phyloP scores from a whole-genome alignment of 53 echinoderm and acorn worm genomes.

The Mesocentrotus franciscanus region DNA sequence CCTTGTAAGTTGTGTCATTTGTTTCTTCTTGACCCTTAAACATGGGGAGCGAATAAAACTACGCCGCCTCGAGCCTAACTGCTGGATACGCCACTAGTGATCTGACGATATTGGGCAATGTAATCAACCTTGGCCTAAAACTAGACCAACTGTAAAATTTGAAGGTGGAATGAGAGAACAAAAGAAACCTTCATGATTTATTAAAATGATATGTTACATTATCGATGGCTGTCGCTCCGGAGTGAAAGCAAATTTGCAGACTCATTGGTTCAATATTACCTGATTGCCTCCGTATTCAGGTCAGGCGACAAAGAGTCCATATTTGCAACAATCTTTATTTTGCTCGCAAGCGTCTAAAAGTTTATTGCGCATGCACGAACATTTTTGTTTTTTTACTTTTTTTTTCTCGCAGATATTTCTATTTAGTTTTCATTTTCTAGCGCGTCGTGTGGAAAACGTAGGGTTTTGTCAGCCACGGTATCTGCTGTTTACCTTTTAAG shows the following conservation, averaged over 20 bases:
- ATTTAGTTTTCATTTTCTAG: neutral
- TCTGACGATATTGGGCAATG: neutral
- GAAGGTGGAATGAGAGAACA: neutral
- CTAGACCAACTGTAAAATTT: neutral
- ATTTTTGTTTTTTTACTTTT: neutral
- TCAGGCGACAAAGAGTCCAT: neutral
- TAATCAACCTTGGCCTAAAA: constrained; percentile 9
- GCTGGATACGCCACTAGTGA: neutral
- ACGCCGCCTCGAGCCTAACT: too few relatives aligned
- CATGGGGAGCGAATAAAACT: too few relatives aligned
- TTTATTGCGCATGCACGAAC: constrained; percentile 3
- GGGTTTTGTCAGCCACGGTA: neutral
- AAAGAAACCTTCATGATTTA: neutral
- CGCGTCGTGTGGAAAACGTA: neutral
- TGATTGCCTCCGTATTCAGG: neutral
- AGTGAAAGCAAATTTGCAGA: constrained; percentile 34
- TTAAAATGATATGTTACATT: neutral
- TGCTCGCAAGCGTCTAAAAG: neutral
- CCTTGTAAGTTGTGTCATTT: too few relatives aligned
- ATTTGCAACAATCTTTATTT: neutral
- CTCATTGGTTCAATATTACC: constrained; percentile 29
- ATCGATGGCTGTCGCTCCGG: neutral
- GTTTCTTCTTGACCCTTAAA: too few relatives aligned
- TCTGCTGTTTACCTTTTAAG: neutral
- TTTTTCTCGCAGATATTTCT: neutral